A percentile compares a stretch with the other conserved stretches of the same genome.
Evolutionary conservation across 2,113 vertebrate species (phyloP).

Genomic region (Bubo bubo): DNA sequence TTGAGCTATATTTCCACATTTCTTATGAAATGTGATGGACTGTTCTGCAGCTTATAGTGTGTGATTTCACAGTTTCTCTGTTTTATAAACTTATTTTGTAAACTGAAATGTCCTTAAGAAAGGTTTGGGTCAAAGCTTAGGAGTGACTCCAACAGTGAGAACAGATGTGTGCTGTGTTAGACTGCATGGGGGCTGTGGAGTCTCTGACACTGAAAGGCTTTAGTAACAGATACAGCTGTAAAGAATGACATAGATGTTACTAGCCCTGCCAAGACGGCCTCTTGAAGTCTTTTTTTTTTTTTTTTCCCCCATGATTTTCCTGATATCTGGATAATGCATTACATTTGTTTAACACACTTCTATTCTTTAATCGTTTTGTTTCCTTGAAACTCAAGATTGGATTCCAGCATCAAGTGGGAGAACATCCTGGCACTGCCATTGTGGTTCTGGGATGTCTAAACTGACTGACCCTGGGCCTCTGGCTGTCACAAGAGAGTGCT

Average conservation of each 20-base stretch:
- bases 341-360: not conserved
- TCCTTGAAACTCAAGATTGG: not conserved
- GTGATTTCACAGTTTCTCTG: not conserved
- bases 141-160: not conserved
- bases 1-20: not conserved
- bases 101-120: not conserved
- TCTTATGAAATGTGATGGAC: not conserved
- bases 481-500: not conserved
- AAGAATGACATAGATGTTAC: not conserved
- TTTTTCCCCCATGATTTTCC: not conserved
- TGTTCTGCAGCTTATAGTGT: not conserved
- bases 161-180: not conserved
- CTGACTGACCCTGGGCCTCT: not conserved
- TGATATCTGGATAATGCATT: not conserved
- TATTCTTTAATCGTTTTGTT: not conserved
- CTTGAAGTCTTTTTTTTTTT: not conserved
- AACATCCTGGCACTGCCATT: not conserved
- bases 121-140: not conserved
- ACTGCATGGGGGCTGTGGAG: not conserved
- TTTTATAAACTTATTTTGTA: conserved; percentile 1
- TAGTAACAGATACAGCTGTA: not conserved
- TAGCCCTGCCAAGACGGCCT: not conserved
- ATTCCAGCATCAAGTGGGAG: not conserved
- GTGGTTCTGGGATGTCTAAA: not conserved
- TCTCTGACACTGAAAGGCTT: not conserved